Evolutionary conservation across 2,113 vertebrate species (phyloP), one percentile per base, ranked within the genome.

Genomic region (Amia ocellicauda): DNA sequence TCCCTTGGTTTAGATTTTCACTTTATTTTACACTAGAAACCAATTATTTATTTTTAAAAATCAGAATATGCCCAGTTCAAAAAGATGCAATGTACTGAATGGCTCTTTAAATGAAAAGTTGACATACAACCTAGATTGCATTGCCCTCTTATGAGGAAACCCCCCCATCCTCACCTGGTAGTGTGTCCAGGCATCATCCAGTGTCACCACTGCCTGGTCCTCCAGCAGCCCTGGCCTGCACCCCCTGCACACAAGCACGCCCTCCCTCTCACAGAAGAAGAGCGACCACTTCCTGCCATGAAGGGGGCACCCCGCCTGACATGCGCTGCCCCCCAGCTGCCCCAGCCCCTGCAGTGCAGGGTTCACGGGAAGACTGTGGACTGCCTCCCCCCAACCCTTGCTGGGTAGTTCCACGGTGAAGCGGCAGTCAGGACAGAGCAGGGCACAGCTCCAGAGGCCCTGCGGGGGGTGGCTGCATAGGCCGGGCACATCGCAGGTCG

Each of bases 341-440:
- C 40, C 41, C 2, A 41, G 3, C 16, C 24, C 42, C 41, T 24
- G 8, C 54, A 79, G 61, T 0, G 60, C 74, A 20, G 83, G 81
- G 60, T 85, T 71, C 22, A 68, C 60, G 20, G 85, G 87, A 36
- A 89, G 75, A 64, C 79, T 81, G 50, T 71, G 69, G 19, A 64
- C 41, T 27, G 82, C 83, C 22, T 74, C 66, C 0, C 78, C 73
- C 83, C 80, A 83, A 7, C 66, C 73, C 76, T 67, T 61, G 50
- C 86, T 86, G 0, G 87, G 87, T 63, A 89, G 76, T 70, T 88
- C 87, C 17, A 89, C 80, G 0, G 63, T 43, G 60, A 68, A 63
- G 51, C 17, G 54, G 59, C 87, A 89, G 65, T 59, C 17, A 0
- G 81, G 76, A 54, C 86, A 89, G 20, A 55, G 31, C 27, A 85